A percentile compares a stretch with the other conserved stretches of the same genome.
Evolutionary conservation across 2,797 vertebrate genomes (phyloP).

Genomic region (Cirrhinus molitorella): DNA sequence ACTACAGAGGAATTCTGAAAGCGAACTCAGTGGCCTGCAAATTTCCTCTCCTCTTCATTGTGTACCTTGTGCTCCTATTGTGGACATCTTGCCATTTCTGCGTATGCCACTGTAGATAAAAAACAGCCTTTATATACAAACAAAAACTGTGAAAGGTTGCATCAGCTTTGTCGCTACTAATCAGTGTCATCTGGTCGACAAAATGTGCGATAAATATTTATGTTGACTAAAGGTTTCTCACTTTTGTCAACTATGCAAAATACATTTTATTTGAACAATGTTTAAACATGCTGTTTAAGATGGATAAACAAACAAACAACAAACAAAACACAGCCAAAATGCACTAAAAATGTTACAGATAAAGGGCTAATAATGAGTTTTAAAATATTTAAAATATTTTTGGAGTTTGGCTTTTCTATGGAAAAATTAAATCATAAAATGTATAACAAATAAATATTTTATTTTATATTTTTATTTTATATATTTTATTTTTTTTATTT

Average conservation of each 20-base stretch:
- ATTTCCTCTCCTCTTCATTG: constrained; percentile 12
- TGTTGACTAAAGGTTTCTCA: neutral
- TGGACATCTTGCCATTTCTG: neutral
- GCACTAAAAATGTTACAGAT: too few species aligned
- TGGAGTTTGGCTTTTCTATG: too few species aligned
- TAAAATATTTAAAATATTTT: too few species aligned
- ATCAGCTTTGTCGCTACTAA: neutral
- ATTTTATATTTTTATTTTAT: too few species aligned
- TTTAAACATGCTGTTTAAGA: neutral
- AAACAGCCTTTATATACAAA: neutral
- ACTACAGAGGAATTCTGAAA: constrained; percentile 34
- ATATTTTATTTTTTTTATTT: too few species aligned
- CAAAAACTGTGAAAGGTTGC: neutral
- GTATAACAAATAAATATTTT: too few species aligned
- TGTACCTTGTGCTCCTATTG: constrained; percentile 7
- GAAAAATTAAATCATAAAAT: too few species aligned
- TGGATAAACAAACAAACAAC: neutral
- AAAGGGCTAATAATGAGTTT: too few species aligned
- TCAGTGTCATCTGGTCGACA: neutral
- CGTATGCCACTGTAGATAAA: neutral
- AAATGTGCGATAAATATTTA: neutral
- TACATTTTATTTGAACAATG: neutral
- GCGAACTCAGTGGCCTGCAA: constrained; percentile 22
- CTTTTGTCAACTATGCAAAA: neutral
- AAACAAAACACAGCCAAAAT: neutral